Base-by-base conservation (phyloP, 2,888 invertebrate species). In the Dasypolia templi region DNA sequence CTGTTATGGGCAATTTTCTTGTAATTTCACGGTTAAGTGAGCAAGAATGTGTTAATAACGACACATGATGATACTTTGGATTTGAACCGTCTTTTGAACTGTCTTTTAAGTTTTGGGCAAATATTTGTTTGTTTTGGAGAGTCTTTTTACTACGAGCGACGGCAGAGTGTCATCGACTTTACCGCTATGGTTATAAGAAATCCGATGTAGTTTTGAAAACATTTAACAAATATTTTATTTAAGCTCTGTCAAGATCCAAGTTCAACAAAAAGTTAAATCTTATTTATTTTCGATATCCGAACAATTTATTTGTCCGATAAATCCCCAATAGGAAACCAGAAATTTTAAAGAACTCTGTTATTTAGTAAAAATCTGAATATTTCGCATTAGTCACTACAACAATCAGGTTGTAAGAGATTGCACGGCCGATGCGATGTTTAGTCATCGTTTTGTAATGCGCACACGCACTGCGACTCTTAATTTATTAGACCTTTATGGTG, bases 381-480 rank as follows among this genome's bases (percentile, higher is more conserved):
- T 65, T 80, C 19, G 84, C 73, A 77, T 89, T 87, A 90, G 87
- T 91, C 91, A 89, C 82, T 85, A 77, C 84, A 87, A 87, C 87
- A 84, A 87, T 85, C 84, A 80, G 75, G 82, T 87, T 89, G 87
- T 90, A 84, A 88, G 83, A 91, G 86, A 89, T 89, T 86, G 85
- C 85, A 83, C 83, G 86, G 84, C 62, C 84, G 75, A 75, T 87
- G 89, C 84, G 76, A 72, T 86, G 90, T 91, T 94, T 93, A 95
- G 93, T 95, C 95, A 95, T 93, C 94, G 89, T 92, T 92, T 94
- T 92, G 93, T 91, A 91, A 94, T 94, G 93, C 92, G 93, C 88
- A 88, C 90, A 91, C 94, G 94, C 91, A 93, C 88, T 84, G 88
- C 89, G 88, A 88, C 87, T 89, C 87, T 90, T 91, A 93, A 93